Conservation (phyloP, 2,113 vertebrate genomes). For the Eupsittula cactorum region DNA sequence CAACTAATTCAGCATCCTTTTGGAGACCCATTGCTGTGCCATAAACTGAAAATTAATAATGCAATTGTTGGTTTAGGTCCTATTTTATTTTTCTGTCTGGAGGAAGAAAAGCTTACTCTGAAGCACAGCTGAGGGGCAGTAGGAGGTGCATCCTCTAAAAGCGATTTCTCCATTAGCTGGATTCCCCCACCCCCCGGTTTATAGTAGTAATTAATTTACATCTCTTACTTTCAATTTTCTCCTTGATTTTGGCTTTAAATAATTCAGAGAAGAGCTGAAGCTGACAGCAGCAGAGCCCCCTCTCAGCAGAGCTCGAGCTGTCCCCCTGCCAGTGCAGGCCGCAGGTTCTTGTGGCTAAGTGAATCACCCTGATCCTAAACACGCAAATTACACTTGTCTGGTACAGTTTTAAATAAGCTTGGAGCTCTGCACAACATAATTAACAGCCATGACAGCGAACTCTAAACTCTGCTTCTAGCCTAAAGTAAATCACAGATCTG, state of each 20-base stretch:
- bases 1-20: background rate
- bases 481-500: constrained; percentile 16
- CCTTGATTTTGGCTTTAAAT: background rate
- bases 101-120: background rate
- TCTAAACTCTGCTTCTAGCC: constrained; percentile 23
- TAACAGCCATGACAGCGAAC: background rate
- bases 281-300: background rate
- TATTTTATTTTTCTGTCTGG: background rate
- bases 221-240: background rate
- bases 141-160: background rate
- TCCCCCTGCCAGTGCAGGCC: background rate
- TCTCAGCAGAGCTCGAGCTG: background rate
- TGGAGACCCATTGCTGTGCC: background rate
- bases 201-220: background rate
- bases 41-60: background rate
- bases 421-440: constrained; percentile 15
- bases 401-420: constrained; percentile 9
- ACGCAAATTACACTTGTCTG: background rate
- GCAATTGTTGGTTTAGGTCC: background rate
- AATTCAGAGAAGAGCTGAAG: background rate
- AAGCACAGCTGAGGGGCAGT: background rate
- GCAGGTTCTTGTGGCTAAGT: background rate
- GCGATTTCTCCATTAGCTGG: background rate
- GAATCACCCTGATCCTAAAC: background rate
- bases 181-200: background rate